Conservation (phyloP, 1,140 invertebrate genomes). For the Aricia agestis region DNA sequence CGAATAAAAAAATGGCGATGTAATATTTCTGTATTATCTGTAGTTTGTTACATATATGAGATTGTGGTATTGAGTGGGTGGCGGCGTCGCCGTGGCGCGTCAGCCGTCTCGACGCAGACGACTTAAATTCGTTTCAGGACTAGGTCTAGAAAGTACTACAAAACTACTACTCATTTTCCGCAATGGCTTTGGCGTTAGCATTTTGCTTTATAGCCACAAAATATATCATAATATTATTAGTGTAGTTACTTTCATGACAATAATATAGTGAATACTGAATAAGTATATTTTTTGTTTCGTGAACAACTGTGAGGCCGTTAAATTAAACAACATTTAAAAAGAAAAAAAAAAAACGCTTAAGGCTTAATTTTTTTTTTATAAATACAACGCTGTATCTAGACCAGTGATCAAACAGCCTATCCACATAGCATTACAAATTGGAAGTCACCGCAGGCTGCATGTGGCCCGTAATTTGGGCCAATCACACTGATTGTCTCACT, state of each 20-base stretch:
- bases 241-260: too few relatives aligned
- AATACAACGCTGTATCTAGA: not conserved
- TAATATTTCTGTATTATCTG: conserved; percentile 9
- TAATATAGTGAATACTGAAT: too few relatives aligned
- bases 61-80: not conserved
- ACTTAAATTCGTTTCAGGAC: conserved; percentile 4
- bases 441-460: conserved; percentile 46
- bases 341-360: too few relatives aligned
- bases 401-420: not conserved
- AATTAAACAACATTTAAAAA: too few relatives aligned
- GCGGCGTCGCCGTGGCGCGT: not conserved
- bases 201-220: too few relatives aligned
- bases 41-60: not conserved
- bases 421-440: conserved; percentile 47
- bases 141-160: conserved; percentile 8
- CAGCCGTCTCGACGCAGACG: conserved; percentile 8
- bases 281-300: too few relatives aligned
- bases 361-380: too few relatives aligned
- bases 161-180: not conserved
- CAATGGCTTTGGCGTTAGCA: not conserved
- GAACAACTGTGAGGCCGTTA: too few relatives aligned
- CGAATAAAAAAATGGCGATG: not conserved
- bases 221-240: too few relatives aligned
- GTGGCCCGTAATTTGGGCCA: conserved; percentile 29
- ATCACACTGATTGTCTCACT: conserved; percentile 36